Evolutionary conservation across 1,140 invertebrate genomes (phyloP), one percentile per base, ranked within the genome.

Genomic region (Musca vetustissima): DNA sequence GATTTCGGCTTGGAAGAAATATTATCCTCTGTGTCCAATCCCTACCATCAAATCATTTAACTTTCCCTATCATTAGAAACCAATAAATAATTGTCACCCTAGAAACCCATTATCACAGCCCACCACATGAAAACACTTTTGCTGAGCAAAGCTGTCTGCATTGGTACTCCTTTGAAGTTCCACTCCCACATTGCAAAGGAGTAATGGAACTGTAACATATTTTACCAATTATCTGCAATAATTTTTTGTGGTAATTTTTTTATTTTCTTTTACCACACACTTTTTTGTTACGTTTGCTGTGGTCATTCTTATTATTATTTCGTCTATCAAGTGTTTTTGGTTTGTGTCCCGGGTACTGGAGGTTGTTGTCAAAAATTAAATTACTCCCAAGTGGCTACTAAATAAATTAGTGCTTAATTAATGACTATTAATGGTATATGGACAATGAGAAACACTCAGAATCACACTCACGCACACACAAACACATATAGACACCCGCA

Each of bases 321-420:
- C n/a, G 7, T 21, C 6, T 49, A 14, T 9, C 2, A 32, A 32
- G 28, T 32, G n/a, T 32, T 32, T 59, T 36, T 43, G 36, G 36
- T 43, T 43, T 43, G 36, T 43, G 36, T 43, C 36, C 36, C 6
- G 36, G 36, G 36, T 43, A 11, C 36, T 43, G 6, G n/a, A 8
- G 36, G 36, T 61, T 61, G 32, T 61, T 61, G 57, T 61, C 57
- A 43, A 64, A 66, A 70, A 61, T 70, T 70, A 70, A 66, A 66
- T 70, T 66, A 70, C 55, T 66, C 69, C 65, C 69, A 67, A 70
- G 69, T 70, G 69, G 55, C 69, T 70, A 66, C 69, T 70, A 70
- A 70, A 70, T 70, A 70, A 70, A 70, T 70, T 70, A 66, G 59
- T 47, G 43, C 64, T 59, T 70, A 70, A 70, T 70, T 70, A 70